Conservation (phyloP, 64 coral and sea anemone genomes). For the Catalaphyllia jardinei region DNA sequence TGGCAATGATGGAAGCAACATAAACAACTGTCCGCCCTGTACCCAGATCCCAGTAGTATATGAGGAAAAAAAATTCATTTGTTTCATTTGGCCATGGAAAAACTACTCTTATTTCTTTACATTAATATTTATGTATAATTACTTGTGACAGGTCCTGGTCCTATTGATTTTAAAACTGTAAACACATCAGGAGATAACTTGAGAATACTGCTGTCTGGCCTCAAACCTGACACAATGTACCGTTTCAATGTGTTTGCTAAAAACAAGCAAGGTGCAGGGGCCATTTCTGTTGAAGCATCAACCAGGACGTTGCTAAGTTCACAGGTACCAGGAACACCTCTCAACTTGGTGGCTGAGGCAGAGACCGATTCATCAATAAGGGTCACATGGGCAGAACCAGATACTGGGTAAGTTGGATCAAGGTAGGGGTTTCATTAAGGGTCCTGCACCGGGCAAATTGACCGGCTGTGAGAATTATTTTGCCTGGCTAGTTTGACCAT, state of each 20-base stretch:
- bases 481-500: no score
- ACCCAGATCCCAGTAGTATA: no score
- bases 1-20: no score
- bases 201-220: not conserved
- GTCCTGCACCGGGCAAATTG: no score
- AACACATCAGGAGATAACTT: not conserved
- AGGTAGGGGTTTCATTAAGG: no score
- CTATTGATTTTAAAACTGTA: not conserved
- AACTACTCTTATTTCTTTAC: no score
- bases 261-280: conserved; percentile 6
- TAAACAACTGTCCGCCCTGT: no score
- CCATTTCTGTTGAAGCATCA: conserved; percentile 1
- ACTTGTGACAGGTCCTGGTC: not conserved
- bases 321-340: conserved; percentile 40
- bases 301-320: conserved; percentile 11
- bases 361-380: conserved; percentile 41
- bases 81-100: no score
- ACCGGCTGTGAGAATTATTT: no score
- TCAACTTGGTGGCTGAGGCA: conserved; percentile 23
- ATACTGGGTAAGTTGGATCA: conserved; percentile 7
- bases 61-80: no score
- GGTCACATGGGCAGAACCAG: conserved; percentile 52
- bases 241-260: conserved; percentile 31
- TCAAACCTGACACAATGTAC: conserved; percentile 40
- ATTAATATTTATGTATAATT: no score